Base-by-base conservation (phyloP, 1,140 invertebrate species). In the Acromyrmex charruanus region DNA sequence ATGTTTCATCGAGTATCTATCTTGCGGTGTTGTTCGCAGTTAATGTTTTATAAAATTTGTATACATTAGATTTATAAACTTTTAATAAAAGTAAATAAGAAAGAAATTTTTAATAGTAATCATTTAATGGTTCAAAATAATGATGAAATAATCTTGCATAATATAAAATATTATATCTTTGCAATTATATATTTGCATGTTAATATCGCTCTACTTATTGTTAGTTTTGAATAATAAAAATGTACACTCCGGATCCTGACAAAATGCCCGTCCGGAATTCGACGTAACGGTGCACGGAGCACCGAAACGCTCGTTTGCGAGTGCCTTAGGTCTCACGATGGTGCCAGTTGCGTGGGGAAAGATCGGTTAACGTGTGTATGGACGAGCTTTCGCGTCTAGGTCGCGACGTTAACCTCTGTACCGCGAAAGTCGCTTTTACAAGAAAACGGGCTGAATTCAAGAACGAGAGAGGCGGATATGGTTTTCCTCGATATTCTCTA, bases 201-300 rank as follows among this genome's bases (percentile, higher is more conserved):
- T n/a, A 35, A n/a, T 25, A 7, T 55, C 14, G 53, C 2, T 21
- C 6, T 16, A 9, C 12, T 74, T 75, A 44, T 10, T 9, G 31
- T 6, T 9, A 14, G 10, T 84, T 39, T 1, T 21, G 18, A 82
- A 21, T 7, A 18, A 25, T 25, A 25, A 25, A 16, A 44, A 25
- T 44, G 3, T 51, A 25, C 25, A n/a, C n/a, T 58, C 25, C 18
- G 10, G 28, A 61, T 74, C 75, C 87, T 87, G 86, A 89, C 87
- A 85, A 90, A 91, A 90, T 81, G 71, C 55, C 35, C 77, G 87
- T 77, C 61, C 81, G 92, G 90, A 92, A 93, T 93, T 90, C 85
- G 82, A 87, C 9, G 81, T 94, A 93, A 94, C 92, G 92, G 93
- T 93, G 86, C 86, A 58, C 53, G 44, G 87, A 80, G 85, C 86